Base-by-base conservation (phyloP, 2,888 invertebrate genomes). In the Agrotis puta region DNA sequence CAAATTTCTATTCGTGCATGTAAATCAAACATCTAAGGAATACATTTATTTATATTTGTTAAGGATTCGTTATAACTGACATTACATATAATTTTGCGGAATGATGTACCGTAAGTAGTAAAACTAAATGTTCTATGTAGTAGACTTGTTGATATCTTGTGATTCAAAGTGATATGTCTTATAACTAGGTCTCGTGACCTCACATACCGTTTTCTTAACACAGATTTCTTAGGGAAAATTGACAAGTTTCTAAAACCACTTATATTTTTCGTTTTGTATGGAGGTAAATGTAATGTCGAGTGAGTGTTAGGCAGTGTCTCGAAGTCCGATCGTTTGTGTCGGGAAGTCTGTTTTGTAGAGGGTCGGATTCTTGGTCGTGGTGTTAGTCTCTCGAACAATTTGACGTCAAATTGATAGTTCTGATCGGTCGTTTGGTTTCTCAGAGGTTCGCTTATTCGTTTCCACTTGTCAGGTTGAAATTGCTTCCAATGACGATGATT, bases 381-480 rank as follows among this genome's bases (percentile, higher is more conserved):
- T 39, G 22, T 56, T 54, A 20, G 18, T 48, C 9, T 64, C 20
- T 65, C 5, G 18, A 13, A 24, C 47, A 58, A 61, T 71, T 65
- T 74, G 82, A 74, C 67, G 73, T 78, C 75, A 62, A 72, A 64
- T 74, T 48, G 33, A 3, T 33, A 20, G 39, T 13, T n/a, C 9
- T 57, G 24, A 53, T 67, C 27, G 62, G 54, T 73, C 22, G 62
- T 67, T 70, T 6, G n/a, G 50, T 62, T 16, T 48, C n/a, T 47
- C 5, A 33, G 20, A 47, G 47, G 24, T 64, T 48, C 7, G 13
- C 2, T 57, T n/a, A 33, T 16, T 56, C 43, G 20, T 43, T 48
- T 13, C 39, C 22, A 58, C 16, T 18, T 13, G 0, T 9, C 45
- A 13, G 27, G 6, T 43, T 7, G 18, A 20, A n/a, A 47, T 24